Base-by-base conservation (phyloP, 2,113 vertebrate species). In the Lynx canadensis region DNA sequence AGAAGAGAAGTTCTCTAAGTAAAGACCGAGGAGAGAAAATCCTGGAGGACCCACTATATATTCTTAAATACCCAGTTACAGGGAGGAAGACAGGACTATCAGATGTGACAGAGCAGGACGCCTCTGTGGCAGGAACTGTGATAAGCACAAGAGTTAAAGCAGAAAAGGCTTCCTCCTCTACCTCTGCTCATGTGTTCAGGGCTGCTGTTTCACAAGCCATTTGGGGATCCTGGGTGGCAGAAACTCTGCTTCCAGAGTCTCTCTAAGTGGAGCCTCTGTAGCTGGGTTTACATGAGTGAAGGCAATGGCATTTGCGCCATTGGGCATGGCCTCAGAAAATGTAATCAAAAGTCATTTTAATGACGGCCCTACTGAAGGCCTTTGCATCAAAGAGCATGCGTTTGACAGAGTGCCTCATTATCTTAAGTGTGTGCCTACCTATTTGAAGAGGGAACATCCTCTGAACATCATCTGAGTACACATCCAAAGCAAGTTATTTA, bases 201-300 rank as follows among this genome's bases (percentile, higher is more conserved):
- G 15, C 84, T 97, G 93, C 52, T 95, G 50, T 48, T 74, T 95
- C 93, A 95, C 96, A 98, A 91, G 52, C 11, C 27, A 57, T 86
- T 90, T 45, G 95, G 66, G 27, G 82, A 41, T 91, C 38, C 63
- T 80, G 52, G 84, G 95, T 86, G 85, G 86, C 71, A 94, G 79
- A 96, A 97, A 92, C 91, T 88, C 4, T 68, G 36, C 97, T 97
- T 98, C 95, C 88, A 97, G 66, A 94, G 93, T 97, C 93, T 98
- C 79, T 98, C 82, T 73, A 97, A 68, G 68, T 97, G 78, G 93
- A 83, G 92, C 7, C 73, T 69, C 15, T 71, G 50, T 55, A 66
- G 78, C 81, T 97, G 91, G 81, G 69, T 74, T 90, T 94, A 29
- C 0, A 5, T 38, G 38, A 95, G 95, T 97, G 92, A 97, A 97